Evolutionary conservation across 2,888 invertebrate species (phyloP).

Genomic region (Noctua janthina): DNA sequence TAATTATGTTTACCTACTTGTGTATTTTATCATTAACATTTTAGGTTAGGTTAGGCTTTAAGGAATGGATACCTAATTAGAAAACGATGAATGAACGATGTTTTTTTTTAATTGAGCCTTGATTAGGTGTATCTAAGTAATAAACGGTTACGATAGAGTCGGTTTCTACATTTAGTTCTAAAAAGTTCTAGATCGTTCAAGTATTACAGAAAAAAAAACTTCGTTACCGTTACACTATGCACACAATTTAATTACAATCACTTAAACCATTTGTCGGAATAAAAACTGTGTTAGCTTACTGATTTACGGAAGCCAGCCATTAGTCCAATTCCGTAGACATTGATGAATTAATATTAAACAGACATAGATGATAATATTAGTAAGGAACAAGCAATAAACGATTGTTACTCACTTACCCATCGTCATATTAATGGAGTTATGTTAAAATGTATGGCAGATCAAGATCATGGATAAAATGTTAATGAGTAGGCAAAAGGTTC

Average conservation of each 20-base stretch:
- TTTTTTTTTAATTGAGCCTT: not conserved
- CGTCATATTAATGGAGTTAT: not conserved
- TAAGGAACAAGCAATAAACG: not conserved
- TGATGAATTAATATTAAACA: not conserved
- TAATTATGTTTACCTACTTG: no score
- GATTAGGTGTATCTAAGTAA: not conserved
- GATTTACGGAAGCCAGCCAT: not conserved
- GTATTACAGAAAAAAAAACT: not conserved
- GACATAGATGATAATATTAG: constrained; percentile 1
- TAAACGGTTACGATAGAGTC: not conserved
- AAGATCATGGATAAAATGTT: not conserved
- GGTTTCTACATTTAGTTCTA: not conserved
- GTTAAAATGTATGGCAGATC: not conserved
- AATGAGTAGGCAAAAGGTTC: not conserved
- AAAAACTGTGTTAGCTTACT: constrained; percentile 28
- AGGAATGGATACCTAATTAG: not conserved
- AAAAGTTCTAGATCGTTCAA: no score
- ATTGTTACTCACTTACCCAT: not conserved
- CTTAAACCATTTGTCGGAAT: constrained; percentile 23
- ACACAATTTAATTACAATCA: constrained; percentile 43
- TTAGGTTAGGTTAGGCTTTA: not conserved
- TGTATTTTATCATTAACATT: not conserved
- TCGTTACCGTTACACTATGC: constrained; percentile 16
- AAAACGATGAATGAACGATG: not conserved
- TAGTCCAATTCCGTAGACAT: not conserved